Evolutionary conservation across 2,113 vertebrate species (phyloP).

Genomic region (Tachysurus vachellii): DNA sequence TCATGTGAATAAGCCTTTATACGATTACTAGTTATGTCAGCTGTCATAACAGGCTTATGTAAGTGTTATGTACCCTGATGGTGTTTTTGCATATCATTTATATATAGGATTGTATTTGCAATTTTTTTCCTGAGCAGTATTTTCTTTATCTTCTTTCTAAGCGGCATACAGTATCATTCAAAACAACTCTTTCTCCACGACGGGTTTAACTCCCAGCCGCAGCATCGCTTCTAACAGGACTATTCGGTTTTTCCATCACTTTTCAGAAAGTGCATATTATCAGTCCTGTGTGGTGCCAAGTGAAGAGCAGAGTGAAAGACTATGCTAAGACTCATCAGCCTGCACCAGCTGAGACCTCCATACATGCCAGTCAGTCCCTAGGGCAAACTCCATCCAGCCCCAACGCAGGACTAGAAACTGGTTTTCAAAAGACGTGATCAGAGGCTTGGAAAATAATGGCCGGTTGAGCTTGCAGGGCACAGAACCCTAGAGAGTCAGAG

Average conservation of each 20-base stretch:
- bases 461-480: conserved; percentile 38
- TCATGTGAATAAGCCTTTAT: not conserved
- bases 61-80: not conserved
- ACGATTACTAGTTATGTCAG: not conserved
- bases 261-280: conserved; percentile 2
- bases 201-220: not conserved
- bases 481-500: conserved; percentile 41
- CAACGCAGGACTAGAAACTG: conserved; percentile 16
- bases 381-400: not conserved
- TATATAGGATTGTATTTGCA: not conserved
- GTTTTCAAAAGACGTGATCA: conserved; percentile 39
- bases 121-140: not conserved
- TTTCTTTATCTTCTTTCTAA: not conserved
- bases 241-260: conserved; percentile 10
- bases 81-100: not conserved
- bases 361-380: conserved; percentile 29
- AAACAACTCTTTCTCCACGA: not conserved
- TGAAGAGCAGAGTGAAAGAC: conserved; percentile 29
- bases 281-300: conserved; percentile 1
- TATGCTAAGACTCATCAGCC: conserved; percentile 30
- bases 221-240: not conserved
- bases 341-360: conserved; percentile 29
- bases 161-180: not conserved
- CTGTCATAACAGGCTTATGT: not conserved
- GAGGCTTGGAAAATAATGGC: conserved; percentile 44